A percentile compares a stretch with the other conserved stretches of the same genome.
Conservation (phyloP, 2,888 invertebrate genomes). For the Drosophila paracracens region DNA sequence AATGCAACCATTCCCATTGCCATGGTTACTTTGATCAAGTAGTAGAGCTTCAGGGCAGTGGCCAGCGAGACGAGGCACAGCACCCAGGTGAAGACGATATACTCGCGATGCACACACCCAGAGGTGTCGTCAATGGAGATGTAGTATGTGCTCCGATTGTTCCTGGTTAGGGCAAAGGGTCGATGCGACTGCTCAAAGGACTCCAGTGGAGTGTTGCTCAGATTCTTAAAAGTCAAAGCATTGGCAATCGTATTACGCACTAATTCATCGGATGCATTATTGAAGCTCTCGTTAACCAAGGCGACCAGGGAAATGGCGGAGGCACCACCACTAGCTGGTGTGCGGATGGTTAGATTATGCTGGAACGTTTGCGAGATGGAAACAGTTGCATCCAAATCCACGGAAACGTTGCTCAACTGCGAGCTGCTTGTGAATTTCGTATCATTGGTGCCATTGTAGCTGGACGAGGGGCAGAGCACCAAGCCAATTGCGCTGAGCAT, state of each 20-base stretch:
- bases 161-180: conserved; percentile 34
- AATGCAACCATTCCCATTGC: conserved; percentile 91
- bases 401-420: conserved; percentile 8
- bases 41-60: conserved; percentile 95
- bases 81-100: conserved; percentile 97
- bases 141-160: neutral
- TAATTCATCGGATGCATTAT: conserved; percentile 69
- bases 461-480: conserved; percentile 82
- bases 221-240: conserved; percentile 73
- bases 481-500: conserved; percentile 87
- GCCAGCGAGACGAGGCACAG: conserved; percentile 95
- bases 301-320: conserved; percentile 38
- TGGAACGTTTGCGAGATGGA: conserved; percentile 85
- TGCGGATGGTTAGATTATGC: conserved; percentile 85
- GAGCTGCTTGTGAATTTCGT: neutral
- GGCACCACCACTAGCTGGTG: conserved; percentile 45
- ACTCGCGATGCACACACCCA: conserved; percentile 91
- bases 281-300: conserved; percentile 76
- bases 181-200: conserved; percentile 62
- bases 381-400: conserved; percentile 83
- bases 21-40: conserved; percentile 92
- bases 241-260: conserved; percentile 75
- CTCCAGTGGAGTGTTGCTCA: conserved; percentile 54
- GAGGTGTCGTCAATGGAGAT: conserved; percentile 24
- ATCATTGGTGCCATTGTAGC: conserved; percentile 68